phyloP scores from a whole-genome alignment of 2,888 invertebrate genomes.

The Nomada ferruginata region DNA sequence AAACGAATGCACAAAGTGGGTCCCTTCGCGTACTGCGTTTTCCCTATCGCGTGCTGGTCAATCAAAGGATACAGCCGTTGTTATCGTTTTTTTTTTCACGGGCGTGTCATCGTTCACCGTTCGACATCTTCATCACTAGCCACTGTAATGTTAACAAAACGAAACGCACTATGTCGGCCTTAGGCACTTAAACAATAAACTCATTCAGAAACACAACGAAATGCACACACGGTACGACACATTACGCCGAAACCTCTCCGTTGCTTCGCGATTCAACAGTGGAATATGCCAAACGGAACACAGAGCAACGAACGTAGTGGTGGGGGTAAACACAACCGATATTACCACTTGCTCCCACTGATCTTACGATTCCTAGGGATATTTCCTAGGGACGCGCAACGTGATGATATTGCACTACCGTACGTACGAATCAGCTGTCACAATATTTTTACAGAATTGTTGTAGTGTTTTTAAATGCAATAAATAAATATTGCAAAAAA shows the following conservation, averaged over 20 bases:
- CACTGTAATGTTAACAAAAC: constrained; percentile 28
- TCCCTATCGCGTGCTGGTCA: constrained; percentile 30
- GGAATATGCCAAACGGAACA: constrained; percentile 61
- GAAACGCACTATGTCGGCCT: constrained; percentile 24
- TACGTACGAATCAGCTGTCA: constrained; percentile 1
- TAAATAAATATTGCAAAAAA: neutral
- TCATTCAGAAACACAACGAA: constrained; percentile 40
- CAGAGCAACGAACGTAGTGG: constrained; percentile 57
- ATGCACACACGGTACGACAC: constrained; percentile 43
- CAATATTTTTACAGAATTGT: neutral
- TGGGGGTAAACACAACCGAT: constrained; percentile 56
- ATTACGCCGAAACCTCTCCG: constrained; percentile 18
- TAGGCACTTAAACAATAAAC: constrained; percentile 43
- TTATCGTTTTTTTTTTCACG: constrained; percentile 61
- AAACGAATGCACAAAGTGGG: constrained; percentile 28
- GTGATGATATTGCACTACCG: constrained; percentile 35
- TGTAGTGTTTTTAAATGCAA: neutral
- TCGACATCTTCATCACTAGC: constrained; percentile 38
- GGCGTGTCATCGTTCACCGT: constrained; percentile 73
- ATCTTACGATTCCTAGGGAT: constrained; percentile 59
- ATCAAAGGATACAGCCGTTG: constrained; percentile 47
- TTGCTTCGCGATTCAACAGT: constrained; percentile 50
- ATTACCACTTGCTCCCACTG: constrained; percentile 46
- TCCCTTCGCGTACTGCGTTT: constrained; percentile 29
- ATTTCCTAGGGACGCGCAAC: constrained; percentile 44